A percentile compares a stretch with the other conserved stretches of the same genome.
These are phyloP conservation scores for Gordius sp. DNA, from an alignment of 2,888 invertebrate species.

Conservation along the genomic window DNA sequence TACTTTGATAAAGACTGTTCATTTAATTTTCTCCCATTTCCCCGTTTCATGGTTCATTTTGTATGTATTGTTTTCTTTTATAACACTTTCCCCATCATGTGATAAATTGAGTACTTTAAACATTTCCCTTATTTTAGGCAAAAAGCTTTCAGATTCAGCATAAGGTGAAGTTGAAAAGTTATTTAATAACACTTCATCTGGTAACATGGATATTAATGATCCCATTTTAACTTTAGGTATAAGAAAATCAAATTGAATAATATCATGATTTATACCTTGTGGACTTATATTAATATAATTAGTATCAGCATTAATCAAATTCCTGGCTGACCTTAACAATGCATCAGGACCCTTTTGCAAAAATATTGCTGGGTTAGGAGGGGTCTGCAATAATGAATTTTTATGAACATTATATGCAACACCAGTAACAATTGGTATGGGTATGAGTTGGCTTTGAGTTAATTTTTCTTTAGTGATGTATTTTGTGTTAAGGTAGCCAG, in stretches of 20 bases:
- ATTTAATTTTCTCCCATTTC: no score
- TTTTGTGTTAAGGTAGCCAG: background rate
- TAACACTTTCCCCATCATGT: background rate
- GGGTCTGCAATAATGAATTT: background rate
- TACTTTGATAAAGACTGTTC: no score
- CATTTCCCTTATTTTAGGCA: background rate
- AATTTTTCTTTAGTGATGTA: background rate
- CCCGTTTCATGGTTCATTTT: background rate
- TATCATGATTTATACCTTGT: background rate
- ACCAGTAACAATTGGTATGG: constrained; percentile 6
- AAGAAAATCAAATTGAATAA: background rate
- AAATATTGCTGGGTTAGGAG: background rate
- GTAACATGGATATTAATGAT: background rate
- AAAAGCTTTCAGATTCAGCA: background rate
- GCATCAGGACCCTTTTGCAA: background rate
- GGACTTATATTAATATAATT: background rate
- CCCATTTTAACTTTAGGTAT: background rate
- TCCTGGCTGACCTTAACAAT: background rate
- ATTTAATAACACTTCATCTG: background rate
- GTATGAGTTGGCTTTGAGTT: background rate
- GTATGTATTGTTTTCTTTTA: background rate
- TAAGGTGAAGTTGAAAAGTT: background rate
- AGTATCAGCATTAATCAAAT: background rate
- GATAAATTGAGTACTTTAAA: background rate
- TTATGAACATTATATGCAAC: background rate